Percentiles rank a stretch among this genome's conserved stretches.
phyloP scores from a whole-genome alignment of 1,140 invertebrate species.

The Zaprionus ghesquierei region DNA sequence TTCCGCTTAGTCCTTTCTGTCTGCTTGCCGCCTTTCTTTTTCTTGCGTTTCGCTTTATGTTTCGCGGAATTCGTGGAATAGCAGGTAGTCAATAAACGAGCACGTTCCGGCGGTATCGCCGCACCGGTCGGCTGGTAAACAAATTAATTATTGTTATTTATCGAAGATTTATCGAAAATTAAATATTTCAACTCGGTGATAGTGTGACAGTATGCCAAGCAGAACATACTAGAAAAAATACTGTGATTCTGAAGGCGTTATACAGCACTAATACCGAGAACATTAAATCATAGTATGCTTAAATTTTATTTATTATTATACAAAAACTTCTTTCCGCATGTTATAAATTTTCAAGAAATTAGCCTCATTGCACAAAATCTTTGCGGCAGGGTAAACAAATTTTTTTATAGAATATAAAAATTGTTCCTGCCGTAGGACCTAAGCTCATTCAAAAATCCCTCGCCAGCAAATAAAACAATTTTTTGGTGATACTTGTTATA shows the following conservation, averaged over 20 bases:
- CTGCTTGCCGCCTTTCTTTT: background rate
- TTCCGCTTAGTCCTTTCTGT: background rate
- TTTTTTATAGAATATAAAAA: no score
- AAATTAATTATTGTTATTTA: constrained; percentile 34
- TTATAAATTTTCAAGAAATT: no score
- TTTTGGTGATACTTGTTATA: constrained; percentile 36
- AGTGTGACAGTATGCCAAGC: background rate
- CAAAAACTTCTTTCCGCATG: no score
- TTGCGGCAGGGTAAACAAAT: no score
- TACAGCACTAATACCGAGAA: background rate
- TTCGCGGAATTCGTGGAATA: constrained; percentile 22
- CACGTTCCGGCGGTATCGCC: constrained; percentile 17
- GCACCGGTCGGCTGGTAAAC: constrained; percentile 50
- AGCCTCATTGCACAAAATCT: no score
- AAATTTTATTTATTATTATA: no score
- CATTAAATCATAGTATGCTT: background rate
- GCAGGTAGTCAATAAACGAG: constrained; percentile 27
- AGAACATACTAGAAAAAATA: background rate
- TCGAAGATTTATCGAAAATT: constrained; percentile 26
- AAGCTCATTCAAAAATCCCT: background rate
- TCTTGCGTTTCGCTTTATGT: background rate
- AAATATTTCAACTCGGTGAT: background rate
- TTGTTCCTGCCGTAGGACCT: no score
- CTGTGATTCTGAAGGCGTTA: background rate
- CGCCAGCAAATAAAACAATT: background rate